A percentile compares a stretch with the other conserved stretches of the same genome.
Evolutionary conservation across 1,140 invertebrate species (phyloP).

Genomic region (Dreissena polymorpha): DNA sequence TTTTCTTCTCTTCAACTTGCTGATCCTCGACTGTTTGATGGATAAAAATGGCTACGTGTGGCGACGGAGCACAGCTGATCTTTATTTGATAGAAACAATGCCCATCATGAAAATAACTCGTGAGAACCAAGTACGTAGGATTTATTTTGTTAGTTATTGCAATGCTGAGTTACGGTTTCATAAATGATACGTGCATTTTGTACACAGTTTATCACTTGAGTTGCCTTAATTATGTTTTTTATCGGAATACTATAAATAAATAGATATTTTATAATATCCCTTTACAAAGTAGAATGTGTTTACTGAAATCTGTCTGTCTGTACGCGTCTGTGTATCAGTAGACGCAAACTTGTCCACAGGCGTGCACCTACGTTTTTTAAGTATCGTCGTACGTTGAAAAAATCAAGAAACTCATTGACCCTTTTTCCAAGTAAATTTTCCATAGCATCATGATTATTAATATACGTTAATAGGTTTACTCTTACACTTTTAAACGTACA

Average conservation of each 20-base stretch:
- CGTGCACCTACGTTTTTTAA: no score
- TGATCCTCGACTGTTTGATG: slow-evolving; percentile 65
- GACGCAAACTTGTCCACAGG: no score
- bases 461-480: no score
- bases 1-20: slow-evolving; percentile 67
- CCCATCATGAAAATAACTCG: slow-evolving; percentile 32
- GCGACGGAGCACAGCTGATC: slow-evolving; percentile 58
- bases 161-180: slow-evolving; percentile 7
- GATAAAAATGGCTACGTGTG: slow-evolving; percentile 65
- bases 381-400: no score
- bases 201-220: background rate
- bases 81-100: slow-evolving; percentile 69
- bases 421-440: no score
- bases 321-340: no score
- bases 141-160: slow-evolving; percentile 6
- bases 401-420: no score
- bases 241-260: background rate
- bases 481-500: no score
- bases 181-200: background rate
- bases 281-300: no score
- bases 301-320: no score
- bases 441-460: no score
- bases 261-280: no score
- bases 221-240: background rate
- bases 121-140: background rate